Evolutionary conservation across 1,140 invertebrate genomes (phyloP).

Genomic region (Leptopilina clavipes): DNA sequence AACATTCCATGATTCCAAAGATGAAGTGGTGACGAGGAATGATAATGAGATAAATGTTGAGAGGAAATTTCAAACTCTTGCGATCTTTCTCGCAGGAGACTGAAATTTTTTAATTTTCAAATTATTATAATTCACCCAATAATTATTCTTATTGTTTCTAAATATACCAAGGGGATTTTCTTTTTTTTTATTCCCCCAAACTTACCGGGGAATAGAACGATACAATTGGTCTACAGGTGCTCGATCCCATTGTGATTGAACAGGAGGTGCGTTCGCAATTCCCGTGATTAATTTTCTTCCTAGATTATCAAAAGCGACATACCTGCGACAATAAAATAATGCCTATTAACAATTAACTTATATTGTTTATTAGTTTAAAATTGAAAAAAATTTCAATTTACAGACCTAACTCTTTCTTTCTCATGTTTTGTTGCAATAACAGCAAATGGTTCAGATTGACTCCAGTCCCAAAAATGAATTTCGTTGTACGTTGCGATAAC

Average conservation of each 20-base stretch:
- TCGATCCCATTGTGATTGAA: constrained; percentile 75
- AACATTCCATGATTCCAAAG: constrained; percentile 28
- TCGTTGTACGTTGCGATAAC: constrained; percentile 91
- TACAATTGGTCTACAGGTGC: constrained; percentile 63
- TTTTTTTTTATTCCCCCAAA: neutral
- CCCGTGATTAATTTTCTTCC: constrained; percentile 91
- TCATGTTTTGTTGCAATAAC: constrained; percentile 81
- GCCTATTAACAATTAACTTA: no score
- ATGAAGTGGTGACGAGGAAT: constrained; percentile 11
- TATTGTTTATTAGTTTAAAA: constrained; percentile 32
- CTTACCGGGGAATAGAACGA: constrained; percentile 48
- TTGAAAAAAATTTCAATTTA: constrained; percentile 38
- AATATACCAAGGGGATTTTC: neutral
- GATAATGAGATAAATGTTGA: constrained; percentile 5
- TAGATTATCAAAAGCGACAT: constrained; percentile 88
- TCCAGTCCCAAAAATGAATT: constrained; percentile 94
- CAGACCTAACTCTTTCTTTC: constrained; percentile 86
- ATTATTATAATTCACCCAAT: neutral
- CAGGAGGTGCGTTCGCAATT: constrained; percentile 81
- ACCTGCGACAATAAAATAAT: constrained; percentile 77
- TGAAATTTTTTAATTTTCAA: neutral
- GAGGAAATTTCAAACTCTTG: constrained; percentile 1
- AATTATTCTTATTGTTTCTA: neutral
- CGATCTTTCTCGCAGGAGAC: constrained; percentile 20
- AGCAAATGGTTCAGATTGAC: constrained; percentile 83